phyloP scores from a whole-genome alignment of 2,113 vertebrate genomes.

The Forbesichthys papilliferus region DNA sequence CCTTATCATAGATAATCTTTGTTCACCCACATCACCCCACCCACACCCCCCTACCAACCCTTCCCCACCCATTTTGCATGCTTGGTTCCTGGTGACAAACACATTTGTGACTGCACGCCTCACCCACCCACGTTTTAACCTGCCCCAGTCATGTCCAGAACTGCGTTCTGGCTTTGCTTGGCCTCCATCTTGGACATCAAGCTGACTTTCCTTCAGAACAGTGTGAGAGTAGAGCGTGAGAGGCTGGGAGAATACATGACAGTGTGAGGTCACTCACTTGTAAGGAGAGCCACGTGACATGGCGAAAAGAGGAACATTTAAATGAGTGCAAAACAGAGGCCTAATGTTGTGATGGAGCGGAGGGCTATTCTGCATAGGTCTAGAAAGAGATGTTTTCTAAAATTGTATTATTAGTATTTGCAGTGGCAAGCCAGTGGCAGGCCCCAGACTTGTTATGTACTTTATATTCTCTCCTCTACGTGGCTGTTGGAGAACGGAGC shows the following conservation, averaged over 20 bases:
- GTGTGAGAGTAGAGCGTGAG: background rate
- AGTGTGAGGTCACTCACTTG: slow-evolving; percentile 13
- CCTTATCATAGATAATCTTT: background rate
- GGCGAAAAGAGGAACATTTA: background rate
- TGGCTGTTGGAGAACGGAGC: slow-evolving; percentile 32
- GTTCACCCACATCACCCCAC: background rate
- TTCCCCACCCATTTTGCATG: background rate
- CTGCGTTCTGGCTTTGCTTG: background rate
- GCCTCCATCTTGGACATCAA: background rate
- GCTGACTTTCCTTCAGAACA: too few species aligned
- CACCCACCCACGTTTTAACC: background rate
- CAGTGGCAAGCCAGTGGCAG: slow-evolving; percentile 18
- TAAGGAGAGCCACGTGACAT: slow-evolving; percentile 11
- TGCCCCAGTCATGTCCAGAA: too few species aligned
- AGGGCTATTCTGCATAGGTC: slow-evolving; percentile 14
- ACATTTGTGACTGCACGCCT: background rate
- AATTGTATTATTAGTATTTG: too few species aligned
- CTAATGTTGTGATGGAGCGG: slow-evolving; percentile 4
- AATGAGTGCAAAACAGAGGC: slow-evolving; percentile 1
- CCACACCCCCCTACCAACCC: too few species aligned
- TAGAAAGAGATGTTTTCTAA: background rate
- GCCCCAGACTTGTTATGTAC: slow-evolving; percentile 48
- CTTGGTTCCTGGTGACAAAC: background rate
- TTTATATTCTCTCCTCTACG: background rate
- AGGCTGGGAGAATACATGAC: background rate